Base-by-base conservation (phyloP, 2,888 invertebrate genomes). In the Rhingia rostrata region DNA sequence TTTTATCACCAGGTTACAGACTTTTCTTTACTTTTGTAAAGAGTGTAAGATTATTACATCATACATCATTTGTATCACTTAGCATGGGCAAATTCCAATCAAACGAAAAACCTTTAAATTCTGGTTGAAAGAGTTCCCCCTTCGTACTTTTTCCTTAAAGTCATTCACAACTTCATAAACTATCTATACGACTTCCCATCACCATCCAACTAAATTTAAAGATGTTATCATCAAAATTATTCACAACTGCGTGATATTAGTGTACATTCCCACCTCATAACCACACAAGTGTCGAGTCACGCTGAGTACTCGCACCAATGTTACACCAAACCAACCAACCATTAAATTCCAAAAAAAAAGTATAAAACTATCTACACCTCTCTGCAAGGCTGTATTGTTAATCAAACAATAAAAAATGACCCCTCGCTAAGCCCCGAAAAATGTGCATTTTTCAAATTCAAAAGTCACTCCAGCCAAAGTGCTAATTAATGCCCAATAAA, bases 401-500 rank as follows among this genome's bases (percentile, higher is more conserved):
- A 83, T 83, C 78, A 83, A 67, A 78, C 41, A 33, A 63, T 41
- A 61, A 72, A 77, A 70, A 58, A 61, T 70, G 70, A 60, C 58
- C 61, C 49, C 75, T 12, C 43, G 12, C 14, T 9, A 6, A 51
- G 14, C n/a, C 56, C 67, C 10, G n/a, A 53, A 56, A 63, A 81
- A 54, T n/a, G 37, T 77, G 70, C 78, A 67, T 79, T 63, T 78
- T 67, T 72, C 61, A 70, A 69, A 69, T 43, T 58, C 41, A 66
- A 41, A 58, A 60, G 47, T 33, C 70, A n/a, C n/a, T n/a, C n/a
- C n/a, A 73, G 49, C 9, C 70, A 41, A 75, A 84, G 84, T 80
- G 84, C 80, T 84, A 84, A 80, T 84, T 74, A 84, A 80, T 84
- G 84, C 80, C 80, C 80, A 84, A 84, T 84, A 84, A 84, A 84